Evolutionary conservation across 2,888 invertebrate genomes (phyloP), one percentile per base, ranked within the genome.

Genomic region (Lypha dubia): DNA sequence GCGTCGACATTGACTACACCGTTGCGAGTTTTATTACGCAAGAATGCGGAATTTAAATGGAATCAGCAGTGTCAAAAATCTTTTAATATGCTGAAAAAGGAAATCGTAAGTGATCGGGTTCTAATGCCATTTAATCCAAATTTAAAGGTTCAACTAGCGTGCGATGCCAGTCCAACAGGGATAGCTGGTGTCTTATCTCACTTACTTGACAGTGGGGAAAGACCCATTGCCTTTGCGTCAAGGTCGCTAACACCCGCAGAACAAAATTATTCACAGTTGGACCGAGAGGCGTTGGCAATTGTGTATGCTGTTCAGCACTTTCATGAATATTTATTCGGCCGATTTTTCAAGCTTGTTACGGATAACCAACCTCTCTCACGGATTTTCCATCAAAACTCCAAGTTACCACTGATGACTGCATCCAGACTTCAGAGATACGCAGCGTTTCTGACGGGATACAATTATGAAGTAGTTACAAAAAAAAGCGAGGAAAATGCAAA

Each of bases 251-350:
- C n/a, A n/a, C n/a, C n/a, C n/a, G n/a, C n/a, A n/a, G n/a, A n/a
- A n/a, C n/a, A n/a, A n/a, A n/a, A n/a, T n/a, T n/a, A n/a, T n/a
- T n/a, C n/a, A n/a, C n/a, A n/a, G n/a, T n/a, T n/a, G n/a, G n/a
- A n/a, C n/a, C n/a, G n/a, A n/a, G n/a, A n/a, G n/a, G n/a, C n/a
- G n/a, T n/a, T n/a, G n/a, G n/a, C 79, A 3, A 82, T 83, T 24
- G 35, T 79, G 7, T 79, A 65, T 77, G 62, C 32, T 1, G 22
- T 65, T 32, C 58, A 53, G 28, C 76, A 80, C 20, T 67, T 76
- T 7, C 80, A 84, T 35, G 56, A 84, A 1, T 84, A 84, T 28
- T 71, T 84, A 20, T 84, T 67, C 46, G 79, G 77, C n/a, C 60
- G 81, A 20, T 51, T 73, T 15, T 46, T 68, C 9, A 56, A 58